Evolutionary conservation across 2,888 invertebrate genomes (phyloP).

Genomic region (Zeuzera pyrina): DNA sequence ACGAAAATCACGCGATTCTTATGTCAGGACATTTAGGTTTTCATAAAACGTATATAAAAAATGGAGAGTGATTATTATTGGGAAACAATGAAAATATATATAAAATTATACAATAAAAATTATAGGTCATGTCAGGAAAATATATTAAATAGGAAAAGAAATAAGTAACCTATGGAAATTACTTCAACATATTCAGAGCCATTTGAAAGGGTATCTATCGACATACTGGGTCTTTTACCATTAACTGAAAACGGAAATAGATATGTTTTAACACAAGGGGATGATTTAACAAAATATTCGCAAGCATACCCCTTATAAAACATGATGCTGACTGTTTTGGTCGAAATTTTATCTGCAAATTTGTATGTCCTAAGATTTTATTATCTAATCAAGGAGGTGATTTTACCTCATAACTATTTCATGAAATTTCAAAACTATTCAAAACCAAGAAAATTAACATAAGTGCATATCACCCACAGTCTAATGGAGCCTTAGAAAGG

Average conservation of each 20-base stretch:
- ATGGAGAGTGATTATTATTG: conserved; percentile 20
- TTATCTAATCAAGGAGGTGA: conserved; percentile 28
- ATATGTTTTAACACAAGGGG: conserved; percentile 7
- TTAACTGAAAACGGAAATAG: conserved; percentile 16
- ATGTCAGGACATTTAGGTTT: conserved; percentile 8
- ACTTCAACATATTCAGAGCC: conserved; percentile 20
- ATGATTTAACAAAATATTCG: conserved; percentile 18
- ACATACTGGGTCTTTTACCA: conserved; percentile 23
- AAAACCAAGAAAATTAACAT: conserved; percentile 24
- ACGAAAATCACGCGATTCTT: conserved; percentile 7
- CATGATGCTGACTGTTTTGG: conserved; percentile 25
- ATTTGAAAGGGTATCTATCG: conserved; percentile 21
- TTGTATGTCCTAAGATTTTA: conserved; percentile 29
- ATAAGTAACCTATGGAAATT: conserved; percentile 22
- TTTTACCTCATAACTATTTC: conserved; percentile 28
- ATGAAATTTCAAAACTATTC: conserved; percentile 26
- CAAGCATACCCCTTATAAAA: conserved; percentile 16
- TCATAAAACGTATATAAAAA: conserved; percentile 6
- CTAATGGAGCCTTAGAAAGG: conserved; percentile 27
- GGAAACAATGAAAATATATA: conserved; percentile 23
- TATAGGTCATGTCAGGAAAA: conserved; percentile 1
- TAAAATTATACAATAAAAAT: conserved; percentile 12
- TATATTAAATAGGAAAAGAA: conserved; percentile 4
- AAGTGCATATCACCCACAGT: conserved; percentile 28
- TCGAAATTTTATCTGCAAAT: conserved; percentile 20